These are phyloP conservation scores for Sinelater perroti DNA, from an alignment of 2,888 invertebrate species.

Conservation along the genomic window DNA sequence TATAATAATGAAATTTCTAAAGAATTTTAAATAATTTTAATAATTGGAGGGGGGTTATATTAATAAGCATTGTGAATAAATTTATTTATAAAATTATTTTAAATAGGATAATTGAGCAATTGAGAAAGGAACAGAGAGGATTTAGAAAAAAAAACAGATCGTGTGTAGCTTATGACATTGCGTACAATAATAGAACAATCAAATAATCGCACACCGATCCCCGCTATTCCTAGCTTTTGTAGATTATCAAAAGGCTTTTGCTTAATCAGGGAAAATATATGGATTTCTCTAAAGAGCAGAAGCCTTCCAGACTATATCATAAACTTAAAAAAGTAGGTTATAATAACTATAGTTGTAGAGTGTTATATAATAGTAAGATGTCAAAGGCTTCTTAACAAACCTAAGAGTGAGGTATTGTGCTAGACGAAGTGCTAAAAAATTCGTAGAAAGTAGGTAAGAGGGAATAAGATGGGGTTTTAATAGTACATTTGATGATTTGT, in stretches of 20 bases:
- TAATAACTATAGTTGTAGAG: constrained; percentile 6
- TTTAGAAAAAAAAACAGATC: constrained; percentile 3
- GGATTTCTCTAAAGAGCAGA: constrained; percentile 3
- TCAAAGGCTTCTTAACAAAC: neutral
- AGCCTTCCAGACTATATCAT: neutral
- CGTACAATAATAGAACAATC: constrained; percentile 13
- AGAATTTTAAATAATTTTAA: constrained; percentile 6
- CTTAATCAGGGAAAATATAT: constrained; percentile 6
- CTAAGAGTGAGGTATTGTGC: constrained; percentile 1
- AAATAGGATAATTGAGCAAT: constrained; percentile 3
- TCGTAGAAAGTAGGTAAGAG: neutral
- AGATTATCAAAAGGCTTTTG: constrained; percentile 4
- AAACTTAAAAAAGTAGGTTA: constrained; percentile 1
- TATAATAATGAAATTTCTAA: neutral
- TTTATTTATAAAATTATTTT: constrained; percentile 8
- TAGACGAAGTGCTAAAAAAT: constrained; percentile 4
- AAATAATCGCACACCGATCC: constrained; percentile 10
- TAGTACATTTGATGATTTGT: neutral
- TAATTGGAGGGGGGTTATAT: constrained; percentile 4
- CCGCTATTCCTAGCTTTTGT: constrained; percentile 6
- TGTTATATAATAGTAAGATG: neutral
- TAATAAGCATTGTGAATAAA: constrained; percentile 1
- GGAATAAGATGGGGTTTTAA: constrained; percentile 10
- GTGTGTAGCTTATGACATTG: neutral
- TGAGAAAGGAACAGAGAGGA: constrained; percentile 7